These are phyloP conservation scores for Rhodinocichla rosea DNA, from an alignment of 2,113 vertebrate genomes.

Conservation along the genomic window DNA sequence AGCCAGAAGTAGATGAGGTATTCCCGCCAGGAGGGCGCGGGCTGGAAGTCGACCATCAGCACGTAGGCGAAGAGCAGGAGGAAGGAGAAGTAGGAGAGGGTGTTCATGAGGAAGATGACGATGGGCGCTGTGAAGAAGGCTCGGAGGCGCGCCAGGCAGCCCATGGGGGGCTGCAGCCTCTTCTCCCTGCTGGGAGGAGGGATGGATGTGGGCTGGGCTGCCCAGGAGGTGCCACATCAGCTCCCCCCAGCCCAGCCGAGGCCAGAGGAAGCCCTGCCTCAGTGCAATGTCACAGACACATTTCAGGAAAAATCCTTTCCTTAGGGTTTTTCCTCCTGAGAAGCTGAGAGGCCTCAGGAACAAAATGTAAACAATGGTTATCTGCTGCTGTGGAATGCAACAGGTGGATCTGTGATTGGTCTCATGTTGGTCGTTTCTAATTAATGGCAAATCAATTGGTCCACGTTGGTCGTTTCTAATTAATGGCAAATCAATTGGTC, in stretches of 20 bases:
- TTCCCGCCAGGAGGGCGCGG: slow-evolving; percentile 78
- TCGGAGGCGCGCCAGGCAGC: slow-evolving; percentile 59
- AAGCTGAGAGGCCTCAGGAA: no score
- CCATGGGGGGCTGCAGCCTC: slow-evolving; percentile 35
- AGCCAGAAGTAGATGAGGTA: slow-evolving; percentile 90
- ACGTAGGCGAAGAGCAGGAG: slow-evolving; percentile 90
- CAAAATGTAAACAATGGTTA: no score
- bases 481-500: no score
- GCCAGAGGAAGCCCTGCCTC: neutral
- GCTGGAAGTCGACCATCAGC: slow-evolving; percentile 92
- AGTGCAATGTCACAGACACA: no score
- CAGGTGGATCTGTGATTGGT: no score
- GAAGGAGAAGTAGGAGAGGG: slow-evolving; percentile 90
- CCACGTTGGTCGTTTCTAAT: no score
- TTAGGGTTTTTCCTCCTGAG: no score
- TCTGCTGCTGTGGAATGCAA: no score
- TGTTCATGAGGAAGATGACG: slow-evolving; percentile 91
- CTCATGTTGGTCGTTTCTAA: no score
- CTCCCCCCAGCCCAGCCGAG: neutral
- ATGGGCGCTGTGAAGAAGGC: slow-evolving; percentile 82
- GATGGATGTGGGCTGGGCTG: neutral
- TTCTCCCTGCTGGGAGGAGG: slow-evolving; percentile 27
- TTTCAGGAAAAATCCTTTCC: no score
- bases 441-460: no score
- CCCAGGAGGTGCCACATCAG: rapidly evolving